Percentiles rank a stretch among this genome's conserved stretches.
Conservation (phyloP, 2,888 invertebrate species). For the Taphrorychus bicolor region DNA sequence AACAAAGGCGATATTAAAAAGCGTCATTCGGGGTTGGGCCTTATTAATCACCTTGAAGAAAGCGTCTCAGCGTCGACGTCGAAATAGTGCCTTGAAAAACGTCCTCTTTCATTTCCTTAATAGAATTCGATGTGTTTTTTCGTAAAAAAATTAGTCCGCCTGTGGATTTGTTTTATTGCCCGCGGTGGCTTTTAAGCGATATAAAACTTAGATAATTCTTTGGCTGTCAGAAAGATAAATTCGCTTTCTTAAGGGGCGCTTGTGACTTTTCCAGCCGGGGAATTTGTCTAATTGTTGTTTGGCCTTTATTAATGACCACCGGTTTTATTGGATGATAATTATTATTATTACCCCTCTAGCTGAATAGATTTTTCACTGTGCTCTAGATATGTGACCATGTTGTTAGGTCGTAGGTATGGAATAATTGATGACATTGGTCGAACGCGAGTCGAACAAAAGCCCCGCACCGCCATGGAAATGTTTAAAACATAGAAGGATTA, state of each 20-base stretch:
- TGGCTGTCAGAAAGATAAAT: slow-evolving; percentile 49
- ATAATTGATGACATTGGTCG: slow-evolving; percentile 14
- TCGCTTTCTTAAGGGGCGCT: slow-evolving; percentile 45
- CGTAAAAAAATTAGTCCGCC: slow-evolving; percentile 9
- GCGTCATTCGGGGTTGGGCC: background rate
- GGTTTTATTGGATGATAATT: slow-evolving; percentile 12
- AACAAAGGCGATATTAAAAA: background rate
- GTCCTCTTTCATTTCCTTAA: slow-evolving; percentile 11
- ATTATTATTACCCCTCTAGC: slow-evolving; percentile 11
- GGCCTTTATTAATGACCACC: background rate
- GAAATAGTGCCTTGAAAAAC: slow-evolving; percentile 13
- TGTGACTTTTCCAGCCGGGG: slow-evolving; percentile 41
- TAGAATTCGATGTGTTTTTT: slow-evolving; percentile 12
- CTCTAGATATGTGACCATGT: background rate
- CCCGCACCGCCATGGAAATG: slow-evolving; percentile 7
- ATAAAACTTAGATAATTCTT: slow-evolving; percentile 47
- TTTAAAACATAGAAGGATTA: slow-evolving; percentile 18
- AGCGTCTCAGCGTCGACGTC: slow-evolving; percentile 1
- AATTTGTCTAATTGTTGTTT: slow-evolving; percentile 1
- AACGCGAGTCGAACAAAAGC: background rate
- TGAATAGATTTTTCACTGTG: slow-evolving; percentile 13
- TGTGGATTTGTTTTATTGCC: slow-evolving; percentile 39
- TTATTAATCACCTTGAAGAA: slow-evolving; percentile 14
- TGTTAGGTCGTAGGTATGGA: background rate
- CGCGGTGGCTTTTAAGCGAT: slow-evolving; percentile 40